A percentile compares a stretch with the other conserved stretches of the same genome.
Conservation (phyloP, 2,888 invertebrate genomes). For the Dryobota labecula region DNA sequence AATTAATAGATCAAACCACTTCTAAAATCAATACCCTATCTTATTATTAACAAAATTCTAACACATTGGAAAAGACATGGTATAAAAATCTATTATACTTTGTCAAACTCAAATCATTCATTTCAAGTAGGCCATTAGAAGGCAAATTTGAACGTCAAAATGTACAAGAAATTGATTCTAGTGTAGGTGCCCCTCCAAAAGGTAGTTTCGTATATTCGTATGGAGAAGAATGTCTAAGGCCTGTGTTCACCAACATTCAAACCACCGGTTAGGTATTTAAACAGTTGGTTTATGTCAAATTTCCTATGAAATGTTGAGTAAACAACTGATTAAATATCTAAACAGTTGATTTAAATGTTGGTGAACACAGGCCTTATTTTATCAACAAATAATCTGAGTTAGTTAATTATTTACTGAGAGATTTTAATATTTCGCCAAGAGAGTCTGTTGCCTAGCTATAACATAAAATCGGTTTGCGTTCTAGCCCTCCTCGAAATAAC, state of each 20-base stretch:
- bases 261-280: too few relatives aligned
- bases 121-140: too few relatives aligned
- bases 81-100: not conserved
- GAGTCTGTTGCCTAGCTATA: not conserved
- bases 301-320: too few relatives aligned
- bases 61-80: not conserved
- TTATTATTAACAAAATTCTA: too few relatives aligned
- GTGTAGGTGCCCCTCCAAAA: not conserved
- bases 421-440: not conserved
- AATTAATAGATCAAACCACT: too few relatives aligned
- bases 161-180: not conserved
- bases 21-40: too few relatives aligned
- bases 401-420: not conserved
- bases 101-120: not conserved
- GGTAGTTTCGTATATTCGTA: too few relatives aligned
- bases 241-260: too few relatives aligned
- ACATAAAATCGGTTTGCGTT: slow-evolving; percentile 20
- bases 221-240: not conserved
- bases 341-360: too few relatives aligned
- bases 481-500: slow-evolving; percentile 30
- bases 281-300: too few relatives aligned
- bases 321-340: too few relatives aligned
- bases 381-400: not conserved
- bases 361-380: too few relatives aligned
- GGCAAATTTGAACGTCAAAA: not conserved